Conservation (phyloP, 1,140 invertebrate species). For the Centruroides vittatus region DNA sequence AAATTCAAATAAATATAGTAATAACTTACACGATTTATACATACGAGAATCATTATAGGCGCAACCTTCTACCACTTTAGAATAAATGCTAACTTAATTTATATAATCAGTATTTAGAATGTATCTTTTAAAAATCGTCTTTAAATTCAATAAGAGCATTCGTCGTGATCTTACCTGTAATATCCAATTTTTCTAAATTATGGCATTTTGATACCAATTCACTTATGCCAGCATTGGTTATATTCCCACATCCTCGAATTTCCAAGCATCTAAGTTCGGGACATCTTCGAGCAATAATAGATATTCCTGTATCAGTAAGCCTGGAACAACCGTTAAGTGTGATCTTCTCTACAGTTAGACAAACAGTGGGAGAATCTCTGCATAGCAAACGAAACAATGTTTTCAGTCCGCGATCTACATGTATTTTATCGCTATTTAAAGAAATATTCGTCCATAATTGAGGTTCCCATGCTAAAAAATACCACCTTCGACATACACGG, state of each 20-base stretch:
- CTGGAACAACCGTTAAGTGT: slow-evolving; percentile 53
- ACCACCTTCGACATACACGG: slow-evolving; percentile 62
- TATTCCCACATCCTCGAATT: slow-evolving; percentile 46
- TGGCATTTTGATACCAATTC: slow-evolving; percentile 47
- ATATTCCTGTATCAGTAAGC: slow-evolving; percentile 57
- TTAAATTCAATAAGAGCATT: no score
- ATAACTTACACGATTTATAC: no score
- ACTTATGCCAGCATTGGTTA: slow-evolving; percentile 49
- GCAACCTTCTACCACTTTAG: no score
- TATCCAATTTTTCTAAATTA: slow-evolving; percentile 55
- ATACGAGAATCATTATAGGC: no score
- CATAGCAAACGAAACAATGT: slow-evolving; percentile 32
- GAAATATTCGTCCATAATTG: slow-evolving; percentile 54
- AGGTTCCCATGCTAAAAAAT: slow-evolving; percentile 64
- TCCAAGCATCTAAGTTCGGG: slow-evolving; percentile 55
- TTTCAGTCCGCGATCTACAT: slow-evolving; percentile 51
- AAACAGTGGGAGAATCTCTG: slow-evolving; percentile 33
- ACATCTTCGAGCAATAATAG: slow-evolving; percentile 48
- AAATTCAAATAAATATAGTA: no score
- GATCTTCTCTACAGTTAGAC: slow-evolving; percentile 42
- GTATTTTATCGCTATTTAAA: slow-evolving; percentile 44
- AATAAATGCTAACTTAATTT: no score
- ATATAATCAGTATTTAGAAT: no score
- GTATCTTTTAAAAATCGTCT: no score
- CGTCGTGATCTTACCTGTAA: slow-evolving; percentile 42